Percentiles rank a stretch among this genome's conserved stretches.
Conservation (phyloP, 2,113 vertebrate genomes). For the Dromaius novaehollandiae region DNA sequence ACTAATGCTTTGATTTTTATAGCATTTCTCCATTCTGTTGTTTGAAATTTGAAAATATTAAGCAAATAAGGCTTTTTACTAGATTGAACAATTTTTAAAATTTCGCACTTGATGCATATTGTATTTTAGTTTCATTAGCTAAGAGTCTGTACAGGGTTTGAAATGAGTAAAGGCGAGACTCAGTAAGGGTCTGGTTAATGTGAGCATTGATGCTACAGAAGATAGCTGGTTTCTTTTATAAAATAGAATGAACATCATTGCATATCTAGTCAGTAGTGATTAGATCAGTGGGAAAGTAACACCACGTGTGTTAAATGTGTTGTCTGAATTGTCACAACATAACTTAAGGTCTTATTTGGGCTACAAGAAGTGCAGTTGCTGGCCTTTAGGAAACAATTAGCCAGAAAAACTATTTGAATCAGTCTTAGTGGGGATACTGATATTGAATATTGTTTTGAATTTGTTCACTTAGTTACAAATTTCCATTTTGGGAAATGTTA, state of each 20-base stretch:
- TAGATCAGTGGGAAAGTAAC: not conserved
- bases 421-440: not conserved
- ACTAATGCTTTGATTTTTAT: constrained; percentile 37
- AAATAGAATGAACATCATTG: not conserved
- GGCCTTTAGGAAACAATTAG: not conserved
- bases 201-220: not conserved
- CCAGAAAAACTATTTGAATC: not conserved
- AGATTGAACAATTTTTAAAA: constrained; percentile 56
- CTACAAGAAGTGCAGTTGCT: not conserved
- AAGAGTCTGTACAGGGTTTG: not conserved
- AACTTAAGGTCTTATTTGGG: not conserved
- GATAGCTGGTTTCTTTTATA: not conserved
- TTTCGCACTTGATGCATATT: constrained; percentile 3
- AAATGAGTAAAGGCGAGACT: not conserved
- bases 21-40: constrained; percentile 24
- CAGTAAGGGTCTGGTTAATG: not conserved
- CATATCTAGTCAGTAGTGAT: constrained; percentile 5
- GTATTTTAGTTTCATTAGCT: not conserved
- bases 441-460: not conserved
- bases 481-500: not conserved
- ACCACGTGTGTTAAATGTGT: not conserved
- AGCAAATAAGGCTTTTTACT: constrained; percentile 68
- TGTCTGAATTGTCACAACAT: not conserved
- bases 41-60: constrained; percentile 7
- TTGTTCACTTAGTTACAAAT: not conserved